phyloP scores from a whole-genome alignment of 2,113 vertebrate species.

The Aplodontia rufa region DNA sequence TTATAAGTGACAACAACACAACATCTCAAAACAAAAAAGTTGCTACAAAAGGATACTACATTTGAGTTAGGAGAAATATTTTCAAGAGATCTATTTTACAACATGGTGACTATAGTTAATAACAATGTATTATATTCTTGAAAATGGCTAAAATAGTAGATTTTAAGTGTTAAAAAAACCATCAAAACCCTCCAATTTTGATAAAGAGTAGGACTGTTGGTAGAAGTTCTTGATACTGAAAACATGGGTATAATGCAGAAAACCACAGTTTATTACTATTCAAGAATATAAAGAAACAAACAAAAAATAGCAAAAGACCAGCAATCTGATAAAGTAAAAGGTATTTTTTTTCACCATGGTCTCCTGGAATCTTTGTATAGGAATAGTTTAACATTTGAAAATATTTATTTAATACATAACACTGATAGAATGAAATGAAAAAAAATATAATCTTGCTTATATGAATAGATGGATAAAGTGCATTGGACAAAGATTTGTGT shows the following conservation, averaged over 20 bases:
- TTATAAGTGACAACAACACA: too few relatives aligned
- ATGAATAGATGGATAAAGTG: neutral
- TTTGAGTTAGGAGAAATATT: too few relatives aligned
- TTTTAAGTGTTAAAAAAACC: too few relatives aligned
- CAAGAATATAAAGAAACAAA: neutral
- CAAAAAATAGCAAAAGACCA: neutral
- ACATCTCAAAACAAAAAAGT: too few relatives aligned
- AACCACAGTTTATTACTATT: neutral
- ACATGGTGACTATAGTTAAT: too few relatives aligned
- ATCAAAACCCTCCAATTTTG: neutral
- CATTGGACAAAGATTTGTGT: neutral
- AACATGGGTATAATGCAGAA: neutral
- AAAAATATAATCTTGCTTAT: neutral
- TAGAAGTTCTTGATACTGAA: neutral
- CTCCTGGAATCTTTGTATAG: neutral
- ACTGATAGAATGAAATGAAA: neutral
- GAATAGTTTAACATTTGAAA: neutral
- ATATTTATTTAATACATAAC: neutral
- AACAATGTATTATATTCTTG: too few relatives aligned
- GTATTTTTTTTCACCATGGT: too few relatives aligned
- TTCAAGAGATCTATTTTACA: too few relatives aligned
- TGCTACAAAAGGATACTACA: too few relatives aligned
- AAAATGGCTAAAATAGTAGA: too few relatives aligned
- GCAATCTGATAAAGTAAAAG: neutral
- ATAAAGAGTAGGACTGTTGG: too few relatives aligned